Conservation (phyloP, 2,797 vertebrate genomes). For the Alfaro cultratus region DNA sequence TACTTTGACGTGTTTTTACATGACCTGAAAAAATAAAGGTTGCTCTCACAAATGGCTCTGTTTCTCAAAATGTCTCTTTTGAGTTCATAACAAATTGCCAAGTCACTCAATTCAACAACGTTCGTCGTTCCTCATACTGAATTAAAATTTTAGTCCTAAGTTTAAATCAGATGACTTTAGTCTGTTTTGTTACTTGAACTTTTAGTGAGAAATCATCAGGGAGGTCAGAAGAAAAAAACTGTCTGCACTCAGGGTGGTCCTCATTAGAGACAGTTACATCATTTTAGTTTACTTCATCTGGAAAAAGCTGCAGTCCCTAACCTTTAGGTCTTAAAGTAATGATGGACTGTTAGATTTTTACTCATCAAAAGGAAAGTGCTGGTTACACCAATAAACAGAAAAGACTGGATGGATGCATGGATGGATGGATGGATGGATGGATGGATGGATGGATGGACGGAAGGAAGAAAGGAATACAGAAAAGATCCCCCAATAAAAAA, state of each 20-base stretch:
- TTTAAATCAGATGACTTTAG: not conserved
- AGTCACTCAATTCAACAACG: not conserved
- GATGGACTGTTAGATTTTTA: not conserved
- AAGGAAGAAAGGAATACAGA: not conserved
- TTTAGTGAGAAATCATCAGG: not conserved
- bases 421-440: no score
- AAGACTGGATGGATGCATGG: not conserved
- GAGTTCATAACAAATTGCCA: not conserved
- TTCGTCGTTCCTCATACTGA: not conserved
- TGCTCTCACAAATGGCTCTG: not conserved
- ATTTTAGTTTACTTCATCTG: not conserved
- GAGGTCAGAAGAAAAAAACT: not conserved
- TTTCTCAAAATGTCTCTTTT: not conserved
- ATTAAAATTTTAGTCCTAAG: not conserved
- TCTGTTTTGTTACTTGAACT: not conserved
- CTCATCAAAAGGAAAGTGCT: not conserved
- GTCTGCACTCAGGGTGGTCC: constrained; percentile 3
- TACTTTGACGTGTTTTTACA: not conserved
- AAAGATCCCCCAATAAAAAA: not conserved
- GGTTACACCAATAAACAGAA: not conserved
- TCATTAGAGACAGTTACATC: constrained; percentile 1
- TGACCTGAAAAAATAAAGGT: not conserved
- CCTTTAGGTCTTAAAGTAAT: constrained; percentile 1
- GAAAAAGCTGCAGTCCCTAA: not conserved
- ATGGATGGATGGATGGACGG: not conserved